Evolutionary conservation across 2,113 vertebrate species (phyloP).

Genomic region (Grantiella picta): DNA sequence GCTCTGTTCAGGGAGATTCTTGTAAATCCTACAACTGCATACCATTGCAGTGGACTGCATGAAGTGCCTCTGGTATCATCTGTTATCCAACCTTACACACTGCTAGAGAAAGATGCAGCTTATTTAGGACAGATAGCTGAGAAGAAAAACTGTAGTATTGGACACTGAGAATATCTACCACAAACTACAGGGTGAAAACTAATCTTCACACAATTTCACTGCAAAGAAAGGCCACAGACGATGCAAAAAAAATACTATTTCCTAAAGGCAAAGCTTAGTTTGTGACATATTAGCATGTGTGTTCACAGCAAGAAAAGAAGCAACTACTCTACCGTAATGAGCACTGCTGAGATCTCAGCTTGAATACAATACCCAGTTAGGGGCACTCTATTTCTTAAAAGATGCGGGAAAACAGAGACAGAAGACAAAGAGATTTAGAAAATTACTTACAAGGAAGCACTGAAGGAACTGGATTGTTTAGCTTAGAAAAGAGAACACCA

Average conservation of each 20-base stretch:
- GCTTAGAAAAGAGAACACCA: slow-evolving; percentile 13
- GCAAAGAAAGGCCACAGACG: neutral
- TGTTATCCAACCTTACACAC: neutral
- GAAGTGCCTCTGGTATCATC: neutral
- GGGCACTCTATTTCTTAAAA: neutral
- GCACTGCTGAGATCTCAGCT: neutral
- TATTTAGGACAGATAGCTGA: neutral
- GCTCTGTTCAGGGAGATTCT: neutral
- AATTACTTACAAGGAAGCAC: neutral
- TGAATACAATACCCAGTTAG: neutral
- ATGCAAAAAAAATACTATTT: neutral
- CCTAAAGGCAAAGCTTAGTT: neutral
- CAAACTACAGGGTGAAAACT: neutral
- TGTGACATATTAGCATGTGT: neutral
- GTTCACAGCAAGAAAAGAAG: neutral
- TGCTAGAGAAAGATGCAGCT: neutral
- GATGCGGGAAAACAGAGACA: neutral
- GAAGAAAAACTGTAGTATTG: neutral
- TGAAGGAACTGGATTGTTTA: slow-evolving; percentile 25
- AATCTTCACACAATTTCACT: neutral
- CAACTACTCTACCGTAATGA: neutral
- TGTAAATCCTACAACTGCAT: neutral
- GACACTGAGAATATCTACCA: neutral
- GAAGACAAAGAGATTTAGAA: neutral
- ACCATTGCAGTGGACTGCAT: neutral